Base-by-base conservation (phyloP, 2,888 invertebrate species). In the Drosophila rellima region DNA sequence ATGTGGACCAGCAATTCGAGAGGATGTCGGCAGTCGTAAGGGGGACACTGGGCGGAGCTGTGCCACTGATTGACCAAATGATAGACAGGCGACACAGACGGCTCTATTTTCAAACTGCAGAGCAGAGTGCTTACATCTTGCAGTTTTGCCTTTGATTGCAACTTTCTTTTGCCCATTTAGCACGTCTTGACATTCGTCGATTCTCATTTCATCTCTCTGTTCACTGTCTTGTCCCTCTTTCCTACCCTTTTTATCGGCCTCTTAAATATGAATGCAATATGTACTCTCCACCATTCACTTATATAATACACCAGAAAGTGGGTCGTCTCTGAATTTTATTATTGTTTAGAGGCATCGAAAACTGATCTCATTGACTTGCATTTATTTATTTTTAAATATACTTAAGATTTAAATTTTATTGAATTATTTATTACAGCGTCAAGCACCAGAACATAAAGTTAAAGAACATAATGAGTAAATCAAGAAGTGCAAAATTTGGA, bases 11-110 rank as follows among this genome's bases (percentile, higher is more conserved):
- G 11, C 18, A 8, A 20, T 15, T 3, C 4, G 26, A 23, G 33
- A 59, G 20, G 13, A 13, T 17, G 15, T 26, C 10, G 20, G 11
- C n/a, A 29, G 56, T 17, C 23, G 40, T 2, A 18, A 18, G 6
- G 47, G 31, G 23, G 54, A 11, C 8, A 2, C 15, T 31, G 64
- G 50, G 51, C 56, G 62, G 70, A 67, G 68, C 67, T 23, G 13
- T 62, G 77, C 70, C 70, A 72, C 83, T 82, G 86, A 78, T 79
- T 86, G 79, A 78, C 76, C 83, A 78, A 80, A 80, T 78, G 82
- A 82, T 80, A 80, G 82, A 82, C 80, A 82, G 78, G 35, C 72
- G 64, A 65, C 74, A 74, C 59, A 68, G 71, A 60, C 47, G 40
- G 20, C 56, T 35, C 42, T 35, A 39, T 55, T 42, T 42, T 51